phyloP scores from a whole-genome alignment of 2,113 vertebrate genomes.

The Arizona elegans region DNA sequence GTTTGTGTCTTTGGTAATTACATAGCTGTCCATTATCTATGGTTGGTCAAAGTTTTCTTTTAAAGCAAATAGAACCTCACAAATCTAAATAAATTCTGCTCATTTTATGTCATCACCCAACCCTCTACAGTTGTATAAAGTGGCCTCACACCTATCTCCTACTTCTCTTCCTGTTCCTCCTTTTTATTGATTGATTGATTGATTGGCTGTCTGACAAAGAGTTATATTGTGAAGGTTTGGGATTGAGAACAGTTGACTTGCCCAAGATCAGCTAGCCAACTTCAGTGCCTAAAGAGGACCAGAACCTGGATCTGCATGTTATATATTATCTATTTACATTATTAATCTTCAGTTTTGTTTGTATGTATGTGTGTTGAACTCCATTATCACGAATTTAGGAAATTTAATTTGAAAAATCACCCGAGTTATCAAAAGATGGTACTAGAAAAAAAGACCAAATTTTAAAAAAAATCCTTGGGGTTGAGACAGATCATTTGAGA shows the following conservation, averaged over 20 bases:
- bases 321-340: not conserved
- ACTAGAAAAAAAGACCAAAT: not conserved
- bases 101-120: not conserved
- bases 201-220: not conserved
- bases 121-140: not conserved
- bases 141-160: not conserved
- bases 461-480: not conserved
- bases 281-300: not conserved
- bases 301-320: not conserved
- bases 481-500: not conserved
- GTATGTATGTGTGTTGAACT: not conserved
- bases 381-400: not conserved
- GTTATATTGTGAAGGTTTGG: not conserved
- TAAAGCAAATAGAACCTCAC: not conserved
- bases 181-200: not conserved
- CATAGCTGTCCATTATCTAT: not conserved
- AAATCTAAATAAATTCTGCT: not conserved
- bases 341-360: not conserved
- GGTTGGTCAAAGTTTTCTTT: not conserved
- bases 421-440: not conserved
- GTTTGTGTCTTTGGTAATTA: not conserved
- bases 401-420: not conserved
- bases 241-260: not conserved
- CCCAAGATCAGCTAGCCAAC: not conserved
- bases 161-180: not conserved